Evolutionary conservation across 2,797 vertebrate genomes (phyloP), one percentile per base, ranked within the genome.

Genomic region (Ataeniobius toweri): DNA sequence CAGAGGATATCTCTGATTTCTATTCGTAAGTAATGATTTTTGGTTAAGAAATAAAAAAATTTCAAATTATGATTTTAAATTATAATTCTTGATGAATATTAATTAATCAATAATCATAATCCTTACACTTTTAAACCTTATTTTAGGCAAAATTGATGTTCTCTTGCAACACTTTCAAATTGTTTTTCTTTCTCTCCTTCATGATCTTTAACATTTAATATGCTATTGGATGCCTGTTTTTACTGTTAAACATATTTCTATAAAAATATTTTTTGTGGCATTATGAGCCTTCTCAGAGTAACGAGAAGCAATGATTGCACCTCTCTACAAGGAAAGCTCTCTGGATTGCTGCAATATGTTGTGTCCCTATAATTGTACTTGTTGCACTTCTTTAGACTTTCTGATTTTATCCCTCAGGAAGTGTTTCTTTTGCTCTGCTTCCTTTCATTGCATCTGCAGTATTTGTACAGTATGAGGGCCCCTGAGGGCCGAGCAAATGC

Each of bases 371-470:
- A 46, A 68, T n/a, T 46, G 22, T 68, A 68, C 41, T 68, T 46
- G 41, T 68, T 68, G 67, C 39, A 44, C 10, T n/a, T n/a, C 31
- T 44, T 46, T 68, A 24, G 10, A 46, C 71, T 72, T 68, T 44
- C 41, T 68, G 67, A 68, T 68, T 68, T 68, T 9, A 46, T 68
- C 41, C 67, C 67, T 46, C 67, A 44, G 67, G 67, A 68, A 68
- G 67, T 46, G 44, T 68, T 46, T 6, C 10, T n/a, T 68, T 68
- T 46, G 67, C 67, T 46, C 10, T 68, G 65, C 41, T 68, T 68
- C 67, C 50, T 39, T 31, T 72, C 70, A 24, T 39, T 72, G 39
- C 22, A 46, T 68, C 67, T 44, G 67, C 67, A 68, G 67, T 68
- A 68, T 68, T 68, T 68, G 67, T 68, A 68, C 67, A 68, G 67